Evolutionary conservation across 2,797 vertebrate genomes (phyloP).

Genomic region (Delichon dasypus): DNA sequence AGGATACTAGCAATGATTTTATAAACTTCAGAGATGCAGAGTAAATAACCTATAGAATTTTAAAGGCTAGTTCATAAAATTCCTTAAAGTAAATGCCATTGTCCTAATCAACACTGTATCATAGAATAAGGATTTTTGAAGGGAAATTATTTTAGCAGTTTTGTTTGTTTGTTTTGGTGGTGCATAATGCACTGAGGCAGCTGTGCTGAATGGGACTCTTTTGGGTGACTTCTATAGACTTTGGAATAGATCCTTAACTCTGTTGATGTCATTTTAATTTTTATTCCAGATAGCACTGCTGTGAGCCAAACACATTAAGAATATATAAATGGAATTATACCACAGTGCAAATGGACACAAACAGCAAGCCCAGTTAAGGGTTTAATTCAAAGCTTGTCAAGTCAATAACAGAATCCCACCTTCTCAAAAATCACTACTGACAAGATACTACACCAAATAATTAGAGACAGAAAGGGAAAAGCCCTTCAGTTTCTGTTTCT

Average conservation of each 20-base stretch:
- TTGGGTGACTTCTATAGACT: not conserved
- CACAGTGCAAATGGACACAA: not conserved
- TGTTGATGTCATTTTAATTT: not conserved
- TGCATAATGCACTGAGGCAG: not conserved
- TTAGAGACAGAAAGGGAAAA: not conserved
- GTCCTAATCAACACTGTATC: not conserved
- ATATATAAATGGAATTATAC: not conserved
- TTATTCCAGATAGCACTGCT: not conserved
- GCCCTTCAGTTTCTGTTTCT: not conserved
- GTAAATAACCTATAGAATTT: not conserved
- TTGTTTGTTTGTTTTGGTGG: not conserved
- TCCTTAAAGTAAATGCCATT: not conserved
- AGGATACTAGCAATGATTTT: not conserved
- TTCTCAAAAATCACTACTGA: not conserved
- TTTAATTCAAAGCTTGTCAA: not conserved
- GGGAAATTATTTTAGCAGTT: not conserved
- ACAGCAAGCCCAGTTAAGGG: not conserved
- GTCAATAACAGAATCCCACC: not conserved
- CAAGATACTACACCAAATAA: not conserved
- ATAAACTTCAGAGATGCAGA: not conserved
- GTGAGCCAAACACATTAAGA: not conserved
- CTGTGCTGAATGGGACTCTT: not conserved
- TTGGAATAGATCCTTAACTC: not conserved
- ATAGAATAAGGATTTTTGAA: not conserved
- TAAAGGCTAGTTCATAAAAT: not conserved